Conservation (phyloP, 2,888 invertebrate genomes). For the Phoenoteleia sp. region DNA sequence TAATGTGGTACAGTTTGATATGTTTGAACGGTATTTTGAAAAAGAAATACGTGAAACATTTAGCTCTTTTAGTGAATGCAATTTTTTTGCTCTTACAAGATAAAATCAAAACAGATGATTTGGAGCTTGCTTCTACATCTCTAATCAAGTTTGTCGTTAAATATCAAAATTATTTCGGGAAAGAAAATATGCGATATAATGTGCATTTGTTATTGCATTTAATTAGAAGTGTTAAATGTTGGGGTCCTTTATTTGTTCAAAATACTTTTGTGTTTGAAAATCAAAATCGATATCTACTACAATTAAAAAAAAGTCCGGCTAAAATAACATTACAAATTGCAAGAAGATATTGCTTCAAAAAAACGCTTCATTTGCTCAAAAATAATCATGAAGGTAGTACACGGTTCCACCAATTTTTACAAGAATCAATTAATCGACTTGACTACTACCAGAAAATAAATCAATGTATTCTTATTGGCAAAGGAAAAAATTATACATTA, state of each 20-base stretch:
- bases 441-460: background rate
- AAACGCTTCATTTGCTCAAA: background rate
- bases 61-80: background rate
- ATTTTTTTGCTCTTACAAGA: background rate
- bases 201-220: conserved; percentile 37
- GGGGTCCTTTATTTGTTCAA: conserved; percentile 40
- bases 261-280: conserved; percentile 51
- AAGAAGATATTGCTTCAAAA: conserved; percentile 11
- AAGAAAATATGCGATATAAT: conserved; percentile 23
- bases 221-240: conserved; percentile 13
- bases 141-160: background rate
- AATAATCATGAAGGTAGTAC: background rate
- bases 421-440: background rate
- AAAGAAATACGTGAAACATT: background rate
- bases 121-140: background rate
- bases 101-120: background rate
- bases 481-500: conserved; percentile 7
- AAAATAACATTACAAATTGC: conserved; percentile 34
- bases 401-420: background rate
- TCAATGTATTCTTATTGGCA: background rate
- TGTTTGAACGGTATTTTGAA: background rate
- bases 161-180: conserved; percentile 9
- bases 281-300: conserved; percentile 39
- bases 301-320: conserved; percentile 20
- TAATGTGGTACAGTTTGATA: background rate